Conservation (phyloP, 2,797 vertebrate genomes). For the Gadopsis bispinosus region DNA sequence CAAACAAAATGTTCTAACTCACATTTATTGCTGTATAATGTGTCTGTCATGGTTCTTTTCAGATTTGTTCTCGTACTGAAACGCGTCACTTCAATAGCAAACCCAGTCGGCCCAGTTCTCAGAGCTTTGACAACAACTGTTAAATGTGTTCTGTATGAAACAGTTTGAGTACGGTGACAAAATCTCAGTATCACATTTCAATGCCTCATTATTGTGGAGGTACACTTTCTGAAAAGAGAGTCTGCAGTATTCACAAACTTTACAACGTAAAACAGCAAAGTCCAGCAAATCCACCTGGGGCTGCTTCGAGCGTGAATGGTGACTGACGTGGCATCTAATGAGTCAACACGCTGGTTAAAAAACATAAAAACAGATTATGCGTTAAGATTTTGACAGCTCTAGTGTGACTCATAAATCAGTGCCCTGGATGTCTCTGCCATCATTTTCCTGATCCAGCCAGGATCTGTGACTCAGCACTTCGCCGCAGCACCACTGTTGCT, state of each 20-base stretch:
- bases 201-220: neutral
- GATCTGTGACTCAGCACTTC: slow-evolving; percentile 59
- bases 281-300: neutral
- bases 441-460: slow-evolving; percentile 39
- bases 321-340: slow-evolving; percentile 27
- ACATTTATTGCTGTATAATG: neutral
- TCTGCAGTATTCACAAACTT: neutral
- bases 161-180: neutral
- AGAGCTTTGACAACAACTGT: slow-evolving; percentile 5
- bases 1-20: neutral
- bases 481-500: slow-evolving; percentile 15
- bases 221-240: neutral
- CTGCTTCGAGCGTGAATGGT: neutral
- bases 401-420: slow-evolving; percentile 44
- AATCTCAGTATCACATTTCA: neutral
- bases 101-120: slow-evolving; percentile 15
- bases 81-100: slow-evolving; percentile 5
- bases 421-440: slow-evolving; percentile 18
- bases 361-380: slow-evolving; percentile 1
- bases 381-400: slow-evolving; percentile 6
- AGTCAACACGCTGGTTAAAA: slow-evolving; percentile 15
- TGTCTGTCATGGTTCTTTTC: neutral
- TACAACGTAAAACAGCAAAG: neutral
- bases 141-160: neutral
- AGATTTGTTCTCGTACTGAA: slow-evolving; percentile 25